phyloP scores from a whole-genome alignment of 1,140 invertebrate genomes.

The Dendroctonus ponderosae region DNA sequence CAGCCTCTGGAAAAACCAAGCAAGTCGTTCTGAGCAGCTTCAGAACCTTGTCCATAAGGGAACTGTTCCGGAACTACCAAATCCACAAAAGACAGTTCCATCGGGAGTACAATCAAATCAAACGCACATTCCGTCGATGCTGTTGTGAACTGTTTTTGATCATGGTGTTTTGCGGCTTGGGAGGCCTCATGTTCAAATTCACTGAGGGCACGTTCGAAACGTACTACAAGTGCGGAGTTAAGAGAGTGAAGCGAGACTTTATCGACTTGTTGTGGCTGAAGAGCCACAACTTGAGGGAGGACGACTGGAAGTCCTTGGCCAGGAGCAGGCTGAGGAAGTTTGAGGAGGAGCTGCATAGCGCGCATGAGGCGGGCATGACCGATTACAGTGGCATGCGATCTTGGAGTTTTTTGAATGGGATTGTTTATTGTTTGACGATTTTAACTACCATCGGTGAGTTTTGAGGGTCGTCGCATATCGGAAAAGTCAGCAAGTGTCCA shows the following conservation, averaged over 20 bases:
- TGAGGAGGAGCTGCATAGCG: slow-evolving; percentile 80
- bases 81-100: slow-evolving; percentile 60
- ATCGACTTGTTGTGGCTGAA: slow-evolving; percentile 76
- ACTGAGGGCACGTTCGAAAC: slow-evolving; percentile 79
- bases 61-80: slow-evolving; percentile 50
- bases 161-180: slow-evolving; percentile 72
- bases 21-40: not conserved
- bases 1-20: not conserved
- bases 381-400: slow-evolving; percentile 78
- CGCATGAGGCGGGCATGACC: slow-evolving; percentile 76
- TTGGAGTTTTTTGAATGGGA: slow-evolving; percentile 91
- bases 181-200: slow-evolving; percentile 73
- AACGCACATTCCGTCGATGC: slow-evolving; percentile 64
- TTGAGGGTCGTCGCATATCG: too few species aligned
- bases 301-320: slow-evolving; percentile 85
- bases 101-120: slow-evolving; percentile 56
- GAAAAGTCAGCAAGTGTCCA: too few species aligned
- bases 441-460: slow-evolving; percentile 91
- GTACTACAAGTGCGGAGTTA: slow-evolving; percentile 84
- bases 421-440: slow-evolving; percentile 89
- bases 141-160: slow-evolving; percentile 64
- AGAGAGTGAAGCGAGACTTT: slow-evolving; percentile 81
- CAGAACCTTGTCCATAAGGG: not conserved
- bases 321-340: slow-evolving; percentile 77
- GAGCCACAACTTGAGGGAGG: slow-evolving; percentile 77